phyloP scores from a whole-genome alignment of 2,888 invertebrate genomes.

The Mechanitis messenoides region DNA sequence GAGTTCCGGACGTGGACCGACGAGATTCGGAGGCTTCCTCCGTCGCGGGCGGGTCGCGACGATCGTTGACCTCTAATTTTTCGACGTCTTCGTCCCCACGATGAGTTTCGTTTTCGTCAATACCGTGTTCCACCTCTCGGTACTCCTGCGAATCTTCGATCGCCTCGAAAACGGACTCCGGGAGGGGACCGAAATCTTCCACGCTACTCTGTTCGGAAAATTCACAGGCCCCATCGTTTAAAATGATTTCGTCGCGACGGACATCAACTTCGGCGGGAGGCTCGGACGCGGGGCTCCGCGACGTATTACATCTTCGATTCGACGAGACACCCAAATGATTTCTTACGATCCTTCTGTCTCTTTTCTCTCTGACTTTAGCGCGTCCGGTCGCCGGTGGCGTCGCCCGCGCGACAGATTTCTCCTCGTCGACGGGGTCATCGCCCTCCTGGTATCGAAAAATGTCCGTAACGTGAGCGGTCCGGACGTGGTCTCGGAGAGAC shows the following conservation, averaged over 20 bases:
- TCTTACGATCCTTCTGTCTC: not conserved
- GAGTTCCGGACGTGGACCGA: no score
- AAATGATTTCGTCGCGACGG: not conserved
- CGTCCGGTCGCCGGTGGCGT: constrained; percentile 48
- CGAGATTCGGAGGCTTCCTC: no score
- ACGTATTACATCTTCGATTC: not conserved
- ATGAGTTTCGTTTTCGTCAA: not conserved
- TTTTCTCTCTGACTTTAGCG: constrained; percentile 14
- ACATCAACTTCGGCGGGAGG: not conserved
- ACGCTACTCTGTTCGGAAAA: constrained; percentile 51
- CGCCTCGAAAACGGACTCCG: constrained; percentile 52
- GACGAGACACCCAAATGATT: constrained; percentile 13
- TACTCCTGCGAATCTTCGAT: constrained; percentile 52
- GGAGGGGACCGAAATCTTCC: constrained; percentile 45
- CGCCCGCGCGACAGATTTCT: constrained; percentile 56
- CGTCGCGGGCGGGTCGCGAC: not conserved
- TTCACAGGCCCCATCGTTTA: constrained; percentile 31
- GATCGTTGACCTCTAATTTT: constrained; percentile 1
- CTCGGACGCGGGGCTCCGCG: not conserved
- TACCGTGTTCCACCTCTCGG: constrained; percentile 19
- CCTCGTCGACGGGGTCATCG: constrained; percentile 48
- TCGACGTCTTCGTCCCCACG: not conserved
- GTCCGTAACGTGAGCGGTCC: constrained; percentile 38
- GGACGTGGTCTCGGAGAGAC: constrained; percentile 43
- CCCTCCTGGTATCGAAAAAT: constrained; percentile 52